These are phyloP conservation scores for Megaleporinus macrocephalus DNA, from an alignment of 2,113 vertebrate species.

Conservation along the genomic window DNA sequence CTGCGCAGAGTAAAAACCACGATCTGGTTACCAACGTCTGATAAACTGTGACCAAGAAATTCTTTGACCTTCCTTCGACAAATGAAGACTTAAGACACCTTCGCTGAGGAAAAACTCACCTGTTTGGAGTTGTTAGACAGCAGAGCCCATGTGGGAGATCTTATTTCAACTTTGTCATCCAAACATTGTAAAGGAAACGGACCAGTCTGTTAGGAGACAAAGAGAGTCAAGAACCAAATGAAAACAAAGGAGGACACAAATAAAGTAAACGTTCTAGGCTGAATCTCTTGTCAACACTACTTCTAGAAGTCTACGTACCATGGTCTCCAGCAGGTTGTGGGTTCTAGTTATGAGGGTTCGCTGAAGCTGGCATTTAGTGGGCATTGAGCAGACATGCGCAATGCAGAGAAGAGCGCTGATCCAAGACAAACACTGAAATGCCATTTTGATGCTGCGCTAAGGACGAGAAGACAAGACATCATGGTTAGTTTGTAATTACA, in stretches of 20 bases:
- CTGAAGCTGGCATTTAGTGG: conserved; percentile 19
- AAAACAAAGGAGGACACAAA: neutral
- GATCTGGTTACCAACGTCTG: neutral
- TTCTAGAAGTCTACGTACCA: conserved; percentile 20
- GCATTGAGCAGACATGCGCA: conserved; percentile 10
- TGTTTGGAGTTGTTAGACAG: neutral
- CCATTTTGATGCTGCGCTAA: conserved; percentile 1
- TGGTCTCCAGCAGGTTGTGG: conserved; percentile 14
- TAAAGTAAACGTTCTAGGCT: no score
- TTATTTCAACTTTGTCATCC: neutral
- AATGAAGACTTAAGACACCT: neutral
- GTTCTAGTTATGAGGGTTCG: neutral
- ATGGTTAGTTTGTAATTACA: neutral
- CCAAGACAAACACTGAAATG: neutral
- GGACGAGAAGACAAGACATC: neutral
- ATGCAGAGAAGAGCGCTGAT: conserved; percentile 15
- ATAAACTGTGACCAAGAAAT: neutral
- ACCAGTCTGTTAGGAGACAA: conserved; percentile 13
- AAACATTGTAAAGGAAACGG: conserved; percentile 42
- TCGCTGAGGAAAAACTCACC: neutral
- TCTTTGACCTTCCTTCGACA: neutral
- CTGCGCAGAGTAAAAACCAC: neutral
- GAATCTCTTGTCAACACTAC: no score
- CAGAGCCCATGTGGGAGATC: neutral
- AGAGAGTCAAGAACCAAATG: neutral